Base-by-base conservation (phyloP, 2,888 invertebrate species). In the Thymelicus sylvestris region DNA sequence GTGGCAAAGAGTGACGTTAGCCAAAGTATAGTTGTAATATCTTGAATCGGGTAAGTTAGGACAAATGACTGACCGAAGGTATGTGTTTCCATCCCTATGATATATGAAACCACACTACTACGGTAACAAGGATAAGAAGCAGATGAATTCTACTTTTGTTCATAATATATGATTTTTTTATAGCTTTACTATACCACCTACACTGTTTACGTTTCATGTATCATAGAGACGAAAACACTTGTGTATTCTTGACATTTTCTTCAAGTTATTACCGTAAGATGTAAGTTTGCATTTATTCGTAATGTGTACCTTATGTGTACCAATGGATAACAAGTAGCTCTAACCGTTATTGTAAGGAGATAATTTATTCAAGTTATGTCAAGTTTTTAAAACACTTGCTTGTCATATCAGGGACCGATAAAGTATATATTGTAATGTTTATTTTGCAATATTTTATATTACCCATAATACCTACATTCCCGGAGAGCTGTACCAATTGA, bases 11-110 rank as follows among this genome's bases (percentile, higher is more conserved):
- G 38, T 8, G 24, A 19, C 5, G 31, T 41, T 63, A 55, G 62
- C 62, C 68, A 68, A 63, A 68, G 62, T 1, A 15, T 68, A 68
- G 47, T 44, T 47, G 41, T 67, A 67, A 57, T 55, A 57, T 57
- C 63, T 19, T 67, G 61, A 24, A 50, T 52, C n/a, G 67, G 62
- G 44, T 67, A 47, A 68, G 44, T 24, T 63, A 68, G 12, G 55
- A 10, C 19, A 39, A 15, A 61, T 60, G 47, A 67, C 52, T 67
- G 41, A 67, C 24, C 52, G 47, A 68, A 31, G 55, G 44, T 12
- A 15, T 10, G 39, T 44, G 12, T 44, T 31, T 7, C 41, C 7
- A 63, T 44, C 67, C 61, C 31, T 62, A 52, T 66, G 57, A 66
- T 57, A 66, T 38, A 67, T 60, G 67, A 61, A 48, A 31, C 31